Base-by-base conservation (phyloP, 2,888 invertebrate species). In the Volucella bombylans region DNA sequence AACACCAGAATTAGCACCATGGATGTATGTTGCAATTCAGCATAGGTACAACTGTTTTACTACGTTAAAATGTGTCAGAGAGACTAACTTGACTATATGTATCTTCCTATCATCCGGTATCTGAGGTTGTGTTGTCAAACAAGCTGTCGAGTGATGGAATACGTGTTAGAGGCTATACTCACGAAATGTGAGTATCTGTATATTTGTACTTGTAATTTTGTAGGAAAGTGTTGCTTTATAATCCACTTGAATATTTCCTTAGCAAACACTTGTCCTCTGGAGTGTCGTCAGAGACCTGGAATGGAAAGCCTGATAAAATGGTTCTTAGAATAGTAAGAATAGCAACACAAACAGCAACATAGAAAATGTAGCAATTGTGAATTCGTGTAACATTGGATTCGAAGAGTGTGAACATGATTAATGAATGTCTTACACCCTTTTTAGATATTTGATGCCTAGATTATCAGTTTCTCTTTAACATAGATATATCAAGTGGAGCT, bases 91-190 rank as follows among this genome's bases (percentile, higher is more conserved):
- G 31, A 49, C 11, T n/a, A 4, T 8, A 23, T 4, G 9, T 8
- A 1, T 11, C 45, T 23, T 23, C 14, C 49, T n/a, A 14, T 49
- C 11, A n/a, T 9, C 11, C 11, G 10, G 11, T 14, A 8, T 49
- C 18, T 39, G 14, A 11, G 43, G 49, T 31, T 38, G 52, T 49
- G 18, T 52, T 57, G 59, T 61, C 57, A 50, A 68, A 57, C 78
- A 82, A 73, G 82, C 82, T 78, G 82, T 78, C 73, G 78, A 82
- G 52, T 82, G 82, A 82, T 82, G 78, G 82, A 82, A 73, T 50
- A 68, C 72, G 52, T 71, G 57, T 78, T 64, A 54, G 54, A 10
- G 52, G 50, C 10, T 41, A 41, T 55, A 57, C 12, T 2, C 12
- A n/a, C 18, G 18, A 23, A 59, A 61, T 67, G 55, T 18, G 23